A percentile compares a stretch with the other conserved stretches of the same genome.
phyloP scores from a whole-genome alignment of 1,140 invertebrate genomes.

The Anastatus disparis region DNA sequence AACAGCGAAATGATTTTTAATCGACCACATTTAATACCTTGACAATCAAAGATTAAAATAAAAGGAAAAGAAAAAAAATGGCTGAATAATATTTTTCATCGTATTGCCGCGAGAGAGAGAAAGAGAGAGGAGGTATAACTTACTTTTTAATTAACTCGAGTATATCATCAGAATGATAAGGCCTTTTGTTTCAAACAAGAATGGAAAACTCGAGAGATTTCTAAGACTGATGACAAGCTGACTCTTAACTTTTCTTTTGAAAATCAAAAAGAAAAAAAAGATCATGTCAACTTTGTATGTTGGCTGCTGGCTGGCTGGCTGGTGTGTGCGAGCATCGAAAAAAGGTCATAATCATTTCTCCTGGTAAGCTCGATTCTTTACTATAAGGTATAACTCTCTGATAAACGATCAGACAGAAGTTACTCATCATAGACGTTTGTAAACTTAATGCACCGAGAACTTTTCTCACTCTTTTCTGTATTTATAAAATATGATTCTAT shows the following conservation, averaged over 20 bases:
- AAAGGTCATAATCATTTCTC: conserved; percentile 38
- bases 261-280: conserved; percentile 13
- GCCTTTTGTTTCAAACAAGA: conserved; percentile 20
- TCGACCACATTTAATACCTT: too few relatives aligned
- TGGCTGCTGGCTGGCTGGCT: too few relatives aligned
- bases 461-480: too few relatives aligned
- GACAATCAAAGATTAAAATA: too few relatives aligned
- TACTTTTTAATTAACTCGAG: conserved; percentile 28
- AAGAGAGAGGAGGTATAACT: not conserved
- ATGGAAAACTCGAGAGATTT: conserved; percentile 22
- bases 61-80: not conserved
- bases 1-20: too few relatives aligned
- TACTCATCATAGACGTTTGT: too few relatives aligned
- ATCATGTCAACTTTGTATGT: too few relatives aligned
- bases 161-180: conserved; percentile 8
- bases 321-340: conserved; percentile 12
- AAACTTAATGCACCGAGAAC: not conserved
- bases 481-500: too few relatives aligned
- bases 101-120: not conserved
- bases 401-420: conserved; percentile 17
- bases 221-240: conserved; percentile 30
- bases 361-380: too few relatives aligned
- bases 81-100: not conserved
- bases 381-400: not conserved
- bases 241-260: conserved; percentile 36